Base-by-base conservation (phyloP, 2,888 invertebrate species). In the Pyrochroa serraticornis region DNA sequence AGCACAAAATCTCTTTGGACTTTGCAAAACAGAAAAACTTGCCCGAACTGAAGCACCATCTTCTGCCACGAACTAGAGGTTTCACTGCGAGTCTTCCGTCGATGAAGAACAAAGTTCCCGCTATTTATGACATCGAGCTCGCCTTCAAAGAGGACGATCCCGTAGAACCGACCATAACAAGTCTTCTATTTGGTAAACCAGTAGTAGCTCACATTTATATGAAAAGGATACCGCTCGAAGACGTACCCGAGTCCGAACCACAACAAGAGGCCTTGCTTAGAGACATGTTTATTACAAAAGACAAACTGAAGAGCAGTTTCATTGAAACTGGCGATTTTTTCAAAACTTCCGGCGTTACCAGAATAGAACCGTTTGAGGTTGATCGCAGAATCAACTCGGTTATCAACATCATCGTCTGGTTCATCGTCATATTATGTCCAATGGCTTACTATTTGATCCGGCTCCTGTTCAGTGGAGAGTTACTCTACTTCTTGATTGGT, bases 31-130 rank as follows among this genome's bases (percentile, higher is more conserved):
- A 93, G 69, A 92, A 92, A 72, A 93, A 93, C 65, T 84, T 96
- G 69, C 90, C 93, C 0, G 82, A 87, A 64, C 82, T 97, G 30
- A 93, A 95, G 73, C 89, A 97, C 75, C 95, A 96, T 76, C 83
- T 97, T 44, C 88, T 93, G 22, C 97, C 97, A n/a, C 85, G 97
- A 60, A 93, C 96, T n/a, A 91, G 91, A 79, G 97, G 97, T 1
- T 97, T 97, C 75, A 89, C 89, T 0, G 89, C 93, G 48, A 94
- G 94, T 76, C 81, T 95, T 69, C 88, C 90, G 50, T 86, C 90
- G 65, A 85, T 97, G 77, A 87, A 89, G 73, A 91, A 87, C 45
- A 91, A 90, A 78, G 87, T 92, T 65, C 88, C 89, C 3, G 92
- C 90, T 22, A 86, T 96, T 60, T 93, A 94, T 75, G 93, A 96